These are phyloP conservation scores for Apodemus sylvaticus DNA, from an alignment of 2,113 vertebrate genomes.

Conservation along the genomic window DNA sequence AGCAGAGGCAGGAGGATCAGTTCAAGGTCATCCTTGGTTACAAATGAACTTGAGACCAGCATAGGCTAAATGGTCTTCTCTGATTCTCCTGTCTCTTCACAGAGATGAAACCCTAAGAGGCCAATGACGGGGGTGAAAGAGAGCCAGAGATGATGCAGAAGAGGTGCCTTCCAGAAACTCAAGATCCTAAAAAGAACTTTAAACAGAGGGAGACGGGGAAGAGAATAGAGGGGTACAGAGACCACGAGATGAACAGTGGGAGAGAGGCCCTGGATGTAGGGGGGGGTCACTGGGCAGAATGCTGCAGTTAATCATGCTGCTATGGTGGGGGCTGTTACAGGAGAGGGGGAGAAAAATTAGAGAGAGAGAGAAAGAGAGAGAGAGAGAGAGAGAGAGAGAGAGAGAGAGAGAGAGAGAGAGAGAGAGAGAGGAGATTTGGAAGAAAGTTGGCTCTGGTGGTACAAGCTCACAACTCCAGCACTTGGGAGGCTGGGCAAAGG, in stretches of 20 bases:
- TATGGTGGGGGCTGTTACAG: background rate
- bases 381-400: too few species aligned
- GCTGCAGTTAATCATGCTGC: background rate
- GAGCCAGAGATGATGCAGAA: background rate
- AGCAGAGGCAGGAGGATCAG: background rate
- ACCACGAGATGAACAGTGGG: too few species aligned
- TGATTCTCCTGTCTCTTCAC: background rate
- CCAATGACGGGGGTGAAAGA: background rate
- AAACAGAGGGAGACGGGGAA: background rate
- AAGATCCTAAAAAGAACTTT: background rate
- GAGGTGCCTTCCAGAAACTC: background rate
- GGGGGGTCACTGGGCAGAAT: background rate
- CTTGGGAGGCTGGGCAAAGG: background rate
- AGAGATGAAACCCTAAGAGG: background rate
- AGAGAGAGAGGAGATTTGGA: background rate
- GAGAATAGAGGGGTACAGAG: background rate
- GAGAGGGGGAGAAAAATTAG: background rate
- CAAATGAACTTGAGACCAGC: background rate
- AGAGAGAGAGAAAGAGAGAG: too few species aligned
- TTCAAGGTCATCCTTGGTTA: background rate
- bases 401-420: too few species aligned
- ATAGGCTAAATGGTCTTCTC: background rate
- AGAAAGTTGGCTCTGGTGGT: background rate
- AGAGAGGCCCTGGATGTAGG: background rate
- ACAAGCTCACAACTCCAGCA: background rate